Percentiles rank a stretch among this genome's conserved stretches.
These are phyloP conservation scores for Hemithea aestivaria DNA, from an alignment of 2,888 invertebrate genomes.

Conservation along the genomic window DNA sequence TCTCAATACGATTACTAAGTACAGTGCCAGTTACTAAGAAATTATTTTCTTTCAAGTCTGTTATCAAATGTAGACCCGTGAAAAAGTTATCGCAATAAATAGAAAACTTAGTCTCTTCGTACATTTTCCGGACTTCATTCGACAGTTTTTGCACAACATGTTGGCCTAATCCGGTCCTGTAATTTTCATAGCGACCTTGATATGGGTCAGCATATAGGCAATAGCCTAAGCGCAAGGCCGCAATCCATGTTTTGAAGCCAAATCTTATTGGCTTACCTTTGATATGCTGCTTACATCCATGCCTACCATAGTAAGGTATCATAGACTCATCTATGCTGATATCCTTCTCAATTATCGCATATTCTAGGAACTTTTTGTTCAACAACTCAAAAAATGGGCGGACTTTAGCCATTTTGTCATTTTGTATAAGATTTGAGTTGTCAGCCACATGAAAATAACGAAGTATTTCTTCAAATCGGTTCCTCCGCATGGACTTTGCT, in stretches of 20 bases:
- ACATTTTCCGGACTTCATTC: not conserved
- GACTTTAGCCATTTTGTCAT: too few relatives aligned
- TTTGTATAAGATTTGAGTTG: too few relatives aligned
- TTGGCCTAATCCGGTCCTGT: slow-evolving; percentile 9
- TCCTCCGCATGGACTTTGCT: too few relatives aligned
- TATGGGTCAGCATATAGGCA: slow-evolving; percentile 29
- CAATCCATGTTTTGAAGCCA: slow-evolving; percentile 35
- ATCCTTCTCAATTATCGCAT: not conserved
- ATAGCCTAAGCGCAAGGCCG: slow-evolving; percentile 30
- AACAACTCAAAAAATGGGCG: too few relatives aligned
- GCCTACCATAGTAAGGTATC: slow-evolving; percentile 40
- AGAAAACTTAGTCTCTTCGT: slow-evolving; percentile 11
- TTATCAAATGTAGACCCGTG: slow-evolving; percentile 7
- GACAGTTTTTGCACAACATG: slow-evolving; percentile 6
- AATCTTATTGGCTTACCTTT: slow-evolving; percentile 33
- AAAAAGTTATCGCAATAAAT: slow-evolving; percentile 17
- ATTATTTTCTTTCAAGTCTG: slow-evolving; percentile 1
- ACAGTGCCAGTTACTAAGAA: slow-evolving; percentile 11
- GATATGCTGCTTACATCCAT: slow-evolving; percentile 34
- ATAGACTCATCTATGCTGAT: slow-evolving; percentile 32
- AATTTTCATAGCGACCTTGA: slow-evolving; percentile 25
- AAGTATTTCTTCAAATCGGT: too few relatives aligned
- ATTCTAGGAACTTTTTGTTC: too few relatives aligned
- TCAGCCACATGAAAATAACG: too few relatives aligned
- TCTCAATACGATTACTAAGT: slow-evolving; percentile 13